Percentiles rank a stretch among this genome's conserved stretches.
Conservation (phyloP, 2,113 vertebrate species). For the Boleophthalmus pectinirostris region DNA sequence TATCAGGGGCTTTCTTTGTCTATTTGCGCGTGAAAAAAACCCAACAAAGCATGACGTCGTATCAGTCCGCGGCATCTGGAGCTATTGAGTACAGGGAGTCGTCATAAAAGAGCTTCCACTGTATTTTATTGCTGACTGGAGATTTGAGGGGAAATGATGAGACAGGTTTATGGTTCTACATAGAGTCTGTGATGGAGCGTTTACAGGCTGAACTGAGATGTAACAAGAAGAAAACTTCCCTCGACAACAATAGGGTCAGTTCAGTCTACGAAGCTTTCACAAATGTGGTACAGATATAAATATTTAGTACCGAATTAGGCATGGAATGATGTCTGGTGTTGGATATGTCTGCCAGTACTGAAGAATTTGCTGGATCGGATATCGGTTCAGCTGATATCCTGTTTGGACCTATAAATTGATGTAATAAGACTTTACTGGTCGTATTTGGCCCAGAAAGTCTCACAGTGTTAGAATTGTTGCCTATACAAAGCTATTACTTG, state of each 20-base stretch:
- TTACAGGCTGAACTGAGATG: conserved; percentile 12
- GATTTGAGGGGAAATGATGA: conserved; percentile 19
- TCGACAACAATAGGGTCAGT: conserved; percentile 42
- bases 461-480: no score
- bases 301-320: no score
- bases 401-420: no score
- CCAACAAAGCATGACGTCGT: conserved; percentile 23
- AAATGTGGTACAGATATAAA: neutral
- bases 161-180: conserved; percentile 14
- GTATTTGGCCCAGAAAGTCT: no score
- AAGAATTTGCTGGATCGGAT: no score
- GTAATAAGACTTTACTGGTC: no score
- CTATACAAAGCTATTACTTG: no score
- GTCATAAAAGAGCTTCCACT: conserved; percentile 17
- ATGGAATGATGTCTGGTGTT: no score
- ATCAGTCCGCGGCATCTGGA: conserved; percentile 21
- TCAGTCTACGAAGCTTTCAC: conserved; percentile 19
- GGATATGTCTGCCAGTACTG: no score
- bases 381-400: no score
- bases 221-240: conserved; percentile 53
- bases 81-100: conserved; percentile 13
- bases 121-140: conserved; percentile 1
- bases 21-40: conserved; percentile 22
- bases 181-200: no score
- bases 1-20: conserved; percentile 18